These are phyloP conservation scores for Lordiphosa fenestrarum DNA, from an alignment of 2,888 invertebrate genomes.

Conservation along the genomic window DNA sequence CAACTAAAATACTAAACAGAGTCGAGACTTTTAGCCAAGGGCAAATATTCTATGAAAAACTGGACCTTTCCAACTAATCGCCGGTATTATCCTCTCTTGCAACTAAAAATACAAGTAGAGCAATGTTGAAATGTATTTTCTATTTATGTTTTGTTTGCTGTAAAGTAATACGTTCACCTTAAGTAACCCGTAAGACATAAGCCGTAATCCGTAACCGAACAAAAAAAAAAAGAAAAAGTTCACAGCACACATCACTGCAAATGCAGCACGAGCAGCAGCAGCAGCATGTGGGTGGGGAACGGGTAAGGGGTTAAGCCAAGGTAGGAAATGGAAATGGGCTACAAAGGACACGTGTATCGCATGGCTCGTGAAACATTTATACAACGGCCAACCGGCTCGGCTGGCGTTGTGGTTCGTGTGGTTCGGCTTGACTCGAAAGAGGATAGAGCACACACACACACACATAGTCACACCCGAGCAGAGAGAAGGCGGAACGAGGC, in stretches of 20 bases:
- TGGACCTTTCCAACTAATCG: no score
- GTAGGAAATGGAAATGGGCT: neutral
- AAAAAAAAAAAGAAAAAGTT: neutral
- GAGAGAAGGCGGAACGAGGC: neutral
- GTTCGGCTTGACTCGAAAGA: constrained; percentile 1
- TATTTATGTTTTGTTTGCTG: constrained; percentile 3
- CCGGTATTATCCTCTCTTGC: no score
- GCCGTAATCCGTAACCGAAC: neutral
- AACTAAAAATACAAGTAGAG: no score
- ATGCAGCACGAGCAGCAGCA: neutral
- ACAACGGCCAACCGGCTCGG: neutral
- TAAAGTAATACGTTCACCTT: constrained; percentile 21
- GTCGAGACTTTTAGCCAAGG: no score
- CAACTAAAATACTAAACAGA: no score
- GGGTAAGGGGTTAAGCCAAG: no score
- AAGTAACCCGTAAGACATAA: constrained; percentile 10
- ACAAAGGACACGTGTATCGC: constrained; percentile 12
- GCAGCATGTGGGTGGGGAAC: no score
- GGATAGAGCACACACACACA: no score
- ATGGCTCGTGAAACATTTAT: constrained; percentile 12
- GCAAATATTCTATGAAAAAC: no score
- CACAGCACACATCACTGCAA: constrained; percentile 3
- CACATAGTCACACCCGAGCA: no score
- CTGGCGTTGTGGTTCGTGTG: constrained; percentile 1
- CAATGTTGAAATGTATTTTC: no score